Conservation (phyloP, 2,113 vertebrate genomes). For the Gyps fulvus region DNA sequence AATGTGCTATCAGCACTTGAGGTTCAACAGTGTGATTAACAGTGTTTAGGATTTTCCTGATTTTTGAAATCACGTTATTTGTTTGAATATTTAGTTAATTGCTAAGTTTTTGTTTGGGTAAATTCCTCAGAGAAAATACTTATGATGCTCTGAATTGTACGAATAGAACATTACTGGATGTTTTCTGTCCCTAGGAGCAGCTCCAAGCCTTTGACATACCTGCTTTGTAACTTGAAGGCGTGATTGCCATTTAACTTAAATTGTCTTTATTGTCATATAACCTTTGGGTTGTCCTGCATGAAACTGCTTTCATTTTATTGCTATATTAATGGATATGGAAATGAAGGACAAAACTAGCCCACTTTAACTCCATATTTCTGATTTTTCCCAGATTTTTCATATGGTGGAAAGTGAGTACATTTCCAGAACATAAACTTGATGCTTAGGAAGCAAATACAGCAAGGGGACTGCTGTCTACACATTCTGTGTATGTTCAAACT, state of each 20-base stretch:
- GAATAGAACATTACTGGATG: neutral
- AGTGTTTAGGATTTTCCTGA: neutral
- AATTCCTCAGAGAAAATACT: neutral
- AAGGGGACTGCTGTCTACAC: neutral
- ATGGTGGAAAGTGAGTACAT: neutral
- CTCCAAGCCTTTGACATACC: neutral
- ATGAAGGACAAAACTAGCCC: neutral
- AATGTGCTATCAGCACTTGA: neutral
- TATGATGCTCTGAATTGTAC: neutral
- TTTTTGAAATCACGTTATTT: neutral
- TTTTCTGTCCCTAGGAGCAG: neutral
- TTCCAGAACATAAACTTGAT: neutral
- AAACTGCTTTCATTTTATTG: neutral
- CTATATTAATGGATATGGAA: neutral
- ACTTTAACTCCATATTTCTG: neutral
- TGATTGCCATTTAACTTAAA: neutral
- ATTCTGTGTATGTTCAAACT: neutral
- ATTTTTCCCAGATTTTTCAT: neutral
- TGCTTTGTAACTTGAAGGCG: neutral
- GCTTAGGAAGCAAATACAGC: neutral
- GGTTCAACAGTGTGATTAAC: neutral
- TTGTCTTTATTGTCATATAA: neutral
- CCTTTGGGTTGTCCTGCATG: neutral
- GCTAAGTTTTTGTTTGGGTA: neutral
- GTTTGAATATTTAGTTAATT: neutral